Evolutionary conservation across 2,113 vertebrate genomes (phyloP).

Genomic region (Chiloscyllium plagiosum): DNA sequence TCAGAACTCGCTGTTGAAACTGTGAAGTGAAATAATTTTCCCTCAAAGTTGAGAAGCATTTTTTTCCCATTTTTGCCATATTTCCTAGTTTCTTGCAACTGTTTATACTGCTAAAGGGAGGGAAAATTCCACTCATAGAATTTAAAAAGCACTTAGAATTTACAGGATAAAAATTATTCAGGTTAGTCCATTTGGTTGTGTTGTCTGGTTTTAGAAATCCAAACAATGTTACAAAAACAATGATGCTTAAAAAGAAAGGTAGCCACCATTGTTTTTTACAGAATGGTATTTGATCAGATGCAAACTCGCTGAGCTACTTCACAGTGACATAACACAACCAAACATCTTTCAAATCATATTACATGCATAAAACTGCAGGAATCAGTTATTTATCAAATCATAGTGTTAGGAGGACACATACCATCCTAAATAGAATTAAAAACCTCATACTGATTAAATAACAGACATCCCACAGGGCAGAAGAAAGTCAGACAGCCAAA

Average conservation of each 20-base stretch:
- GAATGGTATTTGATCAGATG: background rate
- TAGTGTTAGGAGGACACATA: background rate
- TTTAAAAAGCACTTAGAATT: background rate
- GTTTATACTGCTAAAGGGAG: no score
- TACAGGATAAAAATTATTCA: background rate
- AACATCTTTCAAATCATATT: slow-evolving; percentile 24
- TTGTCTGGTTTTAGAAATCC: background rate
- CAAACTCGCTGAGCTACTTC: background rate
- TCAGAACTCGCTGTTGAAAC: no score
- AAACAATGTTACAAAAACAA: background rate
- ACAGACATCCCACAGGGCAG: background rate
- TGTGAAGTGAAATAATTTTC: no score
- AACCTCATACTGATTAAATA: slow-evolving; percentile 31
- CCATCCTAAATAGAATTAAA: slow-evolving; percentile 16
- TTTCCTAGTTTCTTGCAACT: no score
- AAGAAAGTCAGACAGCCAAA: background rate
- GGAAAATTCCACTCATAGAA: background rate
- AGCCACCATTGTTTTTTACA: background rate
- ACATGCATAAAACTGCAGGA: background rate
- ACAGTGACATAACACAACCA: background rate
- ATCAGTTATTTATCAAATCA: background rate
- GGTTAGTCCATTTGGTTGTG: background rate
- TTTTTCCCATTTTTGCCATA: background rate
- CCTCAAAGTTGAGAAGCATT: no score
- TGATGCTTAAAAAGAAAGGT: background rate